These are phyloP conservation scores for Intellagama lesueurii DNA, from an alignment of 2,797 vertebrate species.

Conservation along the genomic window DNA sequence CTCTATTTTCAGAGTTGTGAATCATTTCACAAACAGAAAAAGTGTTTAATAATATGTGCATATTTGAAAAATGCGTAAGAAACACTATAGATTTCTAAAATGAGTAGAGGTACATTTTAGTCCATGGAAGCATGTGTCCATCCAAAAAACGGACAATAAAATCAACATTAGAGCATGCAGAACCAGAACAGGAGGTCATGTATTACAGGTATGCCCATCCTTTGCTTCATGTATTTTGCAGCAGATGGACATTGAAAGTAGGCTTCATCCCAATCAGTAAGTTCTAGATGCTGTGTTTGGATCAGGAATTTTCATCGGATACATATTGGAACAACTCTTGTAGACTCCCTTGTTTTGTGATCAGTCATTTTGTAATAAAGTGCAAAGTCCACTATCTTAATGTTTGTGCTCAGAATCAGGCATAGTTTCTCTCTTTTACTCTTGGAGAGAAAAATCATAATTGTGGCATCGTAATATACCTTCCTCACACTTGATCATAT, in stretches of 20 bases:
- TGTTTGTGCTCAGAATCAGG: not conserved
- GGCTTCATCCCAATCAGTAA: not conserved
- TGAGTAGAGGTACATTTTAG: too few species aligned
- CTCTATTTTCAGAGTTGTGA: too few species aligned
- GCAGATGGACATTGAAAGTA: not conserved
- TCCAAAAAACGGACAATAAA: too few species aligned
- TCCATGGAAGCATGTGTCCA: too few species aligned
- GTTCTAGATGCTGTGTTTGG: not conserved
- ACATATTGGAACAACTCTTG: not conserved
- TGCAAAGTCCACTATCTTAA: not conserved
- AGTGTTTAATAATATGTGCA: too few species aligned
- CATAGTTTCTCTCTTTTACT: not conserved
- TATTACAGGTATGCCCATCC: too few species aligned
- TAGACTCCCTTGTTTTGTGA: not conserved
- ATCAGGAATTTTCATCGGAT: not conserved
- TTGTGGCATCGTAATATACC: not conserved
- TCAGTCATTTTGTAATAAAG: not conserved
- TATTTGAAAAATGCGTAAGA: too few species aligned
- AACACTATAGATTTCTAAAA: too few species aligned
- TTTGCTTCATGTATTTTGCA: not conserved
- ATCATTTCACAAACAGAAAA: too few species aligned
- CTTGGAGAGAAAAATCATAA: not conserved
- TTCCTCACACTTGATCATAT: not conserved
- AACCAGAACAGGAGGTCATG: too few species aligned
- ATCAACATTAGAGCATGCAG: too few species aligned